A percentile compares a stretch with the other conserved stretches of the same genome.
phyloP scores from a whole-genome alignment of 2,113 vertebrate species.

The Aramus guarauna region DNA sequence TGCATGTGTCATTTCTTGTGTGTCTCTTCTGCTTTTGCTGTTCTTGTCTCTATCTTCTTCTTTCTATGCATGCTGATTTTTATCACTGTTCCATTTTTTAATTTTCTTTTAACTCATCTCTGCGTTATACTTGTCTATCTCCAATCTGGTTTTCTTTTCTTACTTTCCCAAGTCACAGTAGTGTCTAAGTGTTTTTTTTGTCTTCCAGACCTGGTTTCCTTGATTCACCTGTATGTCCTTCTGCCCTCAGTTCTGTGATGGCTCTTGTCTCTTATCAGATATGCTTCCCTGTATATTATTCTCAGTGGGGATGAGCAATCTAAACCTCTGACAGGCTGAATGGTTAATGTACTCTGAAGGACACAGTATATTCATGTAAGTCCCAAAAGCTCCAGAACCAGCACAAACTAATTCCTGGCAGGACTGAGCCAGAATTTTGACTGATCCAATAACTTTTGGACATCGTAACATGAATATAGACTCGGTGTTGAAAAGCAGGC shows the following conservation, averaged over 20 bases:
- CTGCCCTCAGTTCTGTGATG: neutral
- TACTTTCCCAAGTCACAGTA: neutral
- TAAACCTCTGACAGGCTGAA: neutral
- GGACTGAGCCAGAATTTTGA: neutral
- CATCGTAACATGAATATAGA: neutral
- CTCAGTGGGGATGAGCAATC: neutral
- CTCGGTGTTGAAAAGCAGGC: neutral
- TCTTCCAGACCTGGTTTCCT: neutral
- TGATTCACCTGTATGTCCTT: neutral
- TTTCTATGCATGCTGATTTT: neutral
- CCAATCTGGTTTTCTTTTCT: neutral
- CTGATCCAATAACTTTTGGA: accelerated
- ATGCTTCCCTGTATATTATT: neutral
- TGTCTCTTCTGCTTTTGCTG: neutral
- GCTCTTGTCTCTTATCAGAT: neutral
- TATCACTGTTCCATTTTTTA: neutral
- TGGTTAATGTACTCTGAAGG: neutral
- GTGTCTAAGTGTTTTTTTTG: neutral
- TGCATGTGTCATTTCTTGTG: neutral
- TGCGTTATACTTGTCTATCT: neutral
- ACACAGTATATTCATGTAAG: neutral
- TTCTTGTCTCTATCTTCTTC: neutral
- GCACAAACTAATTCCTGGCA: neutral
- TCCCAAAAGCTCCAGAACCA: neutral
- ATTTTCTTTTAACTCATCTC: neutral